Conservation (phyloP, 1,140 invertebrate genomes). For the Neuroterus valhalla region DNA sequence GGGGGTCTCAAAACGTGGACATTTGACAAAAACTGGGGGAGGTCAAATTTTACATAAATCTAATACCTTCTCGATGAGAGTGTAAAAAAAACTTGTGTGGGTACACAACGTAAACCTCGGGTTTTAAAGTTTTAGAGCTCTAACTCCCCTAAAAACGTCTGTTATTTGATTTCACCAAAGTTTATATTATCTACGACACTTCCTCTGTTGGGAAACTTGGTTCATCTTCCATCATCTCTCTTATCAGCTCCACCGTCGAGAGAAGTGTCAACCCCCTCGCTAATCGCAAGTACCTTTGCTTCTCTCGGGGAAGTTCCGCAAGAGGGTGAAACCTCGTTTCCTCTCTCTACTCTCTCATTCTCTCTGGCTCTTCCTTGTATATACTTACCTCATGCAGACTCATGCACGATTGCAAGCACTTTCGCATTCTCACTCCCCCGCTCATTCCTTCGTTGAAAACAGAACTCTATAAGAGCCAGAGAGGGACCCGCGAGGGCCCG, state of each 20-base stretch:
- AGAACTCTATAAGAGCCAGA: constrained; percentile 49
- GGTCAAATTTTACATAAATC: no score
- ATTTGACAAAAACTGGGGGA: no score
- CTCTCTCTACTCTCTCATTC: constrained; percentile 11
- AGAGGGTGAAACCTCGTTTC: constrained; percentile 12
- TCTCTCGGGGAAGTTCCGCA: constrained; percentile 2
- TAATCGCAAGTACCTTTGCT: constrained; percentile 47
- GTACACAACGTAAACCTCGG: no score
- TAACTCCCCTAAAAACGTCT: no score
- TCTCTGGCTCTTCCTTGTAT: background rate
- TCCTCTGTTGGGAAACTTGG: background rate
- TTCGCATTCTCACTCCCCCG: constrained; percentile 29
- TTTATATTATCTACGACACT: background rate
- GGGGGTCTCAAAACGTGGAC: no score
- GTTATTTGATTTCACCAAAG: no score
- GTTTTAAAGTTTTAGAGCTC: no score
- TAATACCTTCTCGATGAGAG: no score
- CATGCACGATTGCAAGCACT: background rate
- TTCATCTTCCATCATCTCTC: constrained; percentile 1
- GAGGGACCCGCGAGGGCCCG: constrained; percentile 30
- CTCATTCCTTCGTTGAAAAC: constrained; percentile 49
- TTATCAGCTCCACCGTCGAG: background rate
- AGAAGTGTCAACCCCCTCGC: constrained; percentile 46
- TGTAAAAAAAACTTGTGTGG: no score
- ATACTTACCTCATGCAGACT: constrained; percentile 15